Evolutionary conservation across 1,140 invertebrate species (phyloP).

Genomic region (Sycophila sp.): DNA sequence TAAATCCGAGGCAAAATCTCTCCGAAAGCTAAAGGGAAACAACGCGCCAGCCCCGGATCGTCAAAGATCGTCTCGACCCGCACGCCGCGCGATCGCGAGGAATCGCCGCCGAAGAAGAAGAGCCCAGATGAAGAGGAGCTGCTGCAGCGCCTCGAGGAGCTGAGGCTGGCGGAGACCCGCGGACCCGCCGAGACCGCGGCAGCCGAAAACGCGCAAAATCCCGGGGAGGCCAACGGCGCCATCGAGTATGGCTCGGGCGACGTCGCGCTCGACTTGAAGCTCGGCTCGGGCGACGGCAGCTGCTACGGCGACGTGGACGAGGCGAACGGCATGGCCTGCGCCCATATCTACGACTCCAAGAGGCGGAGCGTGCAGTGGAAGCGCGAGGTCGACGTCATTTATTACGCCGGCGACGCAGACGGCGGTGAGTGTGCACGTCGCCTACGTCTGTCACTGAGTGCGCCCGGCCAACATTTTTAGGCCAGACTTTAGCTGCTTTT

Average conservation of each 20-base stretch:
- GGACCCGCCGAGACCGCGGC: neutral
- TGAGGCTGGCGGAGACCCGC: neutral
- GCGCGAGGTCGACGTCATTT: slow-evolving; percentile 39
- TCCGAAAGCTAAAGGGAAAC: no score
- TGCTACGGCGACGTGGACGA: no score
- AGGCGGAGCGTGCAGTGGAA: slow-evolving; percentile 39
- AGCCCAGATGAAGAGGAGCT: no score
- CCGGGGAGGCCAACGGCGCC: neutral
- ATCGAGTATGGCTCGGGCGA: slow-evolving; percentile 25
- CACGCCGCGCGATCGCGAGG: no score
- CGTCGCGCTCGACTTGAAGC: neutral
- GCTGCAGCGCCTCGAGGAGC: neutral
- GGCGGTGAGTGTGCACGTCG: slow-evolving; percentile 27
- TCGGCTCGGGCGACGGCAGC: neutral
- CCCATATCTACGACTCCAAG: slow-evolving; percentile 11
- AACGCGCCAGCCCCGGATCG: no score
- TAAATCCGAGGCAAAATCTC: no score
- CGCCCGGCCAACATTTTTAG: no score
- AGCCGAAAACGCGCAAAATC: neutral
- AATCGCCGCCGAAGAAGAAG: no score
- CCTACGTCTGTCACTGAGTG: no score
- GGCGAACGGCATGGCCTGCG: slow-evolving; percentile 4
- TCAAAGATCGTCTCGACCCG: no score
- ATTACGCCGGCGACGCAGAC: slow-evolving; percentile 36
- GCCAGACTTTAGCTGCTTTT: no score